Base-by-base conservation (phyloP, 2,113 vertebrate genomes). In the Neodon shergylaensis region DNA sequence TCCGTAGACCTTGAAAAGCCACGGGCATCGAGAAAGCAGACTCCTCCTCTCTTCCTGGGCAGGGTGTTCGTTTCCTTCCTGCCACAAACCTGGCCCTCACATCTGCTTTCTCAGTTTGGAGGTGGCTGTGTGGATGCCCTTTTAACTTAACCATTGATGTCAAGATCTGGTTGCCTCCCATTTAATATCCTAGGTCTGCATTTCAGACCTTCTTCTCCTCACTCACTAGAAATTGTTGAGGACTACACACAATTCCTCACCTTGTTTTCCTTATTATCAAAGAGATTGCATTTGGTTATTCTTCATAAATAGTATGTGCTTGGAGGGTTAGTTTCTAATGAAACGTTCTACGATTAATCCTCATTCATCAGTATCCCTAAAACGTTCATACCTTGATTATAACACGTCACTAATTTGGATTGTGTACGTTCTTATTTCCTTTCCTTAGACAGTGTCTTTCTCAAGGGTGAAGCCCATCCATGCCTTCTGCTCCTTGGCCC, bases 301-400 rank as follows among this genome's bases (percentile, higher is more conserved):
- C 44, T 82, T 92, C 87, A 65, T 88, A 95, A 97, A 74, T 84
- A 81, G 86, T 31, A 26, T 31, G 54, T 73, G 94, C 74, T 86
- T 76, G 73, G 93, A 94, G 84, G 58, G 49, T 78, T 91, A 70
- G 54, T 92, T 91, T 93, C 78, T 95, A 44, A 89, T 94, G 36
- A 95, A 61, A 95, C 97, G 81, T 87, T 95, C 94, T 96, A 31
- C 54, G 87, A 97, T 93, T 89, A 91, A 88, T 94, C 92, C 49
- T 97, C 68, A 91, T 82, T 89, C 83, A n/a, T 95, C 73, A 58
- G 33, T 90, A 82, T 94, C 58, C 79, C 76, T 65, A 86, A 95
- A 94, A 58, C 31, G 66, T 90, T 96, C 61, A 78, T 91, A 91
- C 49, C 44, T 95, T 90, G 79, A 88, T 68, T 87, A 12, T 92